A percentile compares a stretch with the other conserved stretches of the same genome.
phyloP scores from a whole-genome alignment of 2,113 vertebrate genomes.

The Noturus placidus region DNA sequence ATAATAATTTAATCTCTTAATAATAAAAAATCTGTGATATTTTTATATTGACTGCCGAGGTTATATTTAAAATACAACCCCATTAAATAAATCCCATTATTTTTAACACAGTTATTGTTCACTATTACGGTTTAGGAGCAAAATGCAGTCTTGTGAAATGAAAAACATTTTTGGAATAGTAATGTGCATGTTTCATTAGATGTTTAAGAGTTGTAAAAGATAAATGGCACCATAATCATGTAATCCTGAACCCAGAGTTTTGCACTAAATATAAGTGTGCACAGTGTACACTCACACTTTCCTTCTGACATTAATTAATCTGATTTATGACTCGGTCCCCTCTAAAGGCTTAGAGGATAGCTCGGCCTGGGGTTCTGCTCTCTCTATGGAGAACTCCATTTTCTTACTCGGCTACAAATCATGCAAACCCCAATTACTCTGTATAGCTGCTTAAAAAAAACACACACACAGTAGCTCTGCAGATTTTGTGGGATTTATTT shows the following conservation, averaged over 20 bases:
- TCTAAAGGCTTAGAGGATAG: conserved; percentile 13
- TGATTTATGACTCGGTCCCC: conserved; percentile 26
- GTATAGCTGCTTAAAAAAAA: conserved; percentile 14
- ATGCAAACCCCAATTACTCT: conserved; percentile 21
- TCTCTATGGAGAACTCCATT: conserved; percentile 6
- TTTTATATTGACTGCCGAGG: neutral
- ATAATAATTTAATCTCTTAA: neutral
- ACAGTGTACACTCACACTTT: neutral
- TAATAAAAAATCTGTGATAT: neutral
- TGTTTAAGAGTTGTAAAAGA: neutral
- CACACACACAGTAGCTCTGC: neutral
- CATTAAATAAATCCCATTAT: neutral
- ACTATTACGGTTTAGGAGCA: neutral
- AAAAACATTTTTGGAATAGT: neutral
- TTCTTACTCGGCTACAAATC: conserved; percentile 29
- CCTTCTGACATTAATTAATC: conserved; percentile 28
- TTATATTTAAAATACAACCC: neutral
- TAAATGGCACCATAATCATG: neutral
- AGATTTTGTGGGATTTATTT: neutral
- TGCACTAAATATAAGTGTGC: neutral
- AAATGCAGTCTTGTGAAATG: neutral
- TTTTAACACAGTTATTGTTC: neutral
- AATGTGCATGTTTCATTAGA: neutral
- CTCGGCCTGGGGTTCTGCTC: neutral
- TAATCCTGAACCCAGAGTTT: neutral